Evolutionary conservation across 2,888 invertebrate genomes (phyloP).

Genomic region (Amphipyra berbera): DNA sequence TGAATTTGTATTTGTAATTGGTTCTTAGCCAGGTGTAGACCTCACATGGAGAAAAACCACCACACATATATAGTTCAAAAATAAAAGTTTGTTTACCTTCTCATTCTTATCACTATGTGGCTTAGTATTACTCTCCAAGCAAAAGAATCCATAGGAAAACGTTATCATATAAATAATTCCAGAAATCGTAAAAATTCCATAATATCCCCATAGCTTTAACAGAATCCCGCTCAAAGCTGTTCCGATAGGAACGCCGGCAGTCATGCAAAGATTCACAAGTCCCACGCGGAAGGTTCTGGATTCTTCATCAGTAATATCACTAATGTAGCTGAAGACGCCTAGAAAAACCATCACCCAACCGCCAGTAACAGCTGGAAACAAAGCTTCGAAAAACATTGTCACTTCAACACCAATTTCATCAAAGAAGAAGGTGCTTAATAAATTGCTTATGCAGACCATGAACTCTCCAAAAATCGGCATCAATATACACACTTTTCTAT

Average conservation of each 20-base stretch:
- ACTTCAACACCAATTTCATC: conserved; percentile 87
- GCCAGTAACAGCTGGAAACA: conserved; percentile 89
- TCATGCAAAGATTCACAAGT: conserved; percentile 89
- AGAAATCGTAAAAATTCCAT: conserved; percentile 80
- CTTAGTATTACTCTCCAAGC: conserved; percentile 78
- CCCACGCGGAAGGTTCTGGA: conserved; percentile 90
- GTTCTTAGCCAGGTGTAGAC: no score
- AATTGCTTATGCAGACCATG: conserved; percentile 82
- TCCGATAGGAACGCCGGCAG: conserved; percentile 89
- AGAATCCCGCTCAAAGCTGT: conserved; percentile 89
- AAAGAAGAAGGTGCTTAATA: conserved; percentile 88
- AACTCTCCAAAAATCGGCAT: conserved; percentile 89
- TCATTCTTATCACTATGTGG: conserved; percentile 62
- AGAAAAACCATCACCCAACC: conserved; percentile 89
- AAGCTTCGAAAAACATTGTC: conserved; percentile 86
- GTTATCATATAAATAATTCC: conserved; percentile 79
- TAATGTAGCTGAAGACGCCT: conserved; percentile 91
- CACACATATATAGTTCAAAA: background rate
- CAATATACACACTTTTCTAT: conserved; percentile 89
- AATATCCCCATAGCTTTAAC: conserved; percentile 79
- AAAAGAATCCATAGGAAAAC: conserved; percentile 76
- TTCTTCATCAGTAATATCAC: conserved; percentile 88
- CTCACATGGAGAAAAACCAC: no score
- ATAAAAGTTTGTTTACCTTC: conserved; percentile 63
- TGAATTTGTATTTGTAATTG: no score